Evolutionary conservation across 2,888 invertebrate genomes (phyloP), one percentile per base, ranked within the genome.

Genomic region (Platycheirus rosarum): DNA sequence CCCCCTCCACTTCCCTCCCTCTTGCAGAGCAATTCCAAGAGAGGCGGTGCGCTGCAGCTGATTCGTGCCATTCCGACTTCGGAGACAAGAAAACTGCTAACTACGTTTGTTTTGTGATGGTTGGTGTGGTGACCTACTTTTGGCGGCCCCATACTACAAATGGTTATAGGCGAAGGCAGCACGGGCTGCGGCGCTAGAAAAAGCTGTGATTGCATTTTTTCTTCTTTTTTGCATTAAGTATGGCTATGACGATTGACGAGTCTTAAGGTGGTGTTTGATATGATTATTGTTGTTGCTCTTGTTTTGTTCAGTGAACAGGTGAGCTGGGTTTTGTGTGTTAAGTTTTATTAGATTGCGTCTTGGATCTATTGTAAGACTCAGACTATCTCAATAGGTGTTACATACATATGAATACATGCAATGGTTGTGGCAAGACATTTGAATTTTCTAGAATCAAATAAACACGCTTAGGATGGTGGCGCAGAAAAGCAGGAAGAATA

Each of bases 141-240:
- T 71, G 51, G 57, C 62, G 71, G 71, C 77, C 82, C 60, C 71
- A 62, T n/a, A n/a, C 62, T 62, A 60, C 62, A 71, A 40, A 66
- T 66, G 65, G 63, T 1, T 14, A 8, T 14, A 8, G 26, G 20
- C 8, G 51, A 63, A 51, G 62, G 68, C 42, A 48, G 26, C n/a
- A 20, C 29, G 14, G 75, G 14, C 70, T 48, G 65, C 13, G 70
- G 75, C 70, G 75, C 69, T 70, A 77, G 68, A 76, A 66, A 71
- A 82, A 70, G 79, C 65, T 18, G 13, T 70, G 71, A 66, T 77
- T 66, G 70, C 80, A 82, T 77, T 71, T 76, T 77, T 71, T 8
- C 29, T 48, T 14, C 9, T 60, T 2, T 37, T 32, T 32, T 32
- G 29, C n/a, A n/a, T n/a, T n/a, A n/a, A n/a, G n/a, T 32, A 8